Evolutionary conservation across 2,888 invertebrate genomes (phyloP), one percentile per base, ranked within the genome.

Genomic region (Micoletzkya japonica): DNA sequence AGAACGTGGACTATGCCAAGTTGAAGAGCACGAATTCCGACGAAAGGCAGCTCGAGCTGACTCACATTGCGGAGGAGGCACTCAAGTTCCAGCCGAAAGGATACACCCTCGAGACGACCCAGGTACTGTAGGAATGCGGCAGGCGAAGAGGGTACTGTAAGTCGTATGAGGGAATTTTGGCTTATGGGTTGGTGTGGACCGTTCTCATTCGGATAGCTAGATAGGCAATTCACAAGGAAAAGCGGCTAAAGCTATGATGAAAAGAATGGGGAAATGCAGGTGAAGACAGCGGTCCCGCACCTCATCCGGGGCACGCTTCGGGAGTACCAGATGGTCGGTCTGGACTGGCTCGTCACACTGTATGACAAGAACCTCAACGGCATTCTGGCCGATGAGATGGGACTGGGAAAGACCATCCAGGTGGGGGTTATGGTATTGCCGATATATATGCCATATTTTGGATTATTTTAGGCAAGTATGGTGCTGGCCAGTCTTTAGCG

Each of bases 71-170:
- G 1, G 92, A 92, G 69, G 90, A 95, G 81, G 97, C 97, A 58
- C 93, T 95, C 87, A 92, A 94, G 87, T 92, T 98, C 86, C 96
- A 97, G 87, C 97, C 97, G 2, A 97, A 94, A 86, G 97, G 97
- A 86, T 95, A 94, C 86, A 98, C 97, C 30, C 89, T 97, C 78
- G 93, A 94, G 80, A 94, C 95, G 71, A 94, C 96, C 68, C 91
- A 91, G 87, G 91, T 91, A 86, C 7, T n/a, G n/a, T n/a, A n/a
- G n/a, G n/a, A n/a, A n/a, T n/a, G n/a, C n/a, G n/a, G n/a, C n/a
- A n/a, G n/a, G n/a, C n/a, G n/a, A n/a, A n/a, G n/a, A n/a, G n/a
- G n/a, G n/a, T n/a, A n/a, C n/a, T n/a, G n/a, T n/a, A n/a, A n/a
- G n/a, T n/a, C n/a, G n/a, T n/a, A n/a, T n/a, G n/a, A n/a, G n/a